phyloP scores from a whole-genome alignment of 2,113 vertebrate species.

The pig (Sus scrofa) region DNA sequence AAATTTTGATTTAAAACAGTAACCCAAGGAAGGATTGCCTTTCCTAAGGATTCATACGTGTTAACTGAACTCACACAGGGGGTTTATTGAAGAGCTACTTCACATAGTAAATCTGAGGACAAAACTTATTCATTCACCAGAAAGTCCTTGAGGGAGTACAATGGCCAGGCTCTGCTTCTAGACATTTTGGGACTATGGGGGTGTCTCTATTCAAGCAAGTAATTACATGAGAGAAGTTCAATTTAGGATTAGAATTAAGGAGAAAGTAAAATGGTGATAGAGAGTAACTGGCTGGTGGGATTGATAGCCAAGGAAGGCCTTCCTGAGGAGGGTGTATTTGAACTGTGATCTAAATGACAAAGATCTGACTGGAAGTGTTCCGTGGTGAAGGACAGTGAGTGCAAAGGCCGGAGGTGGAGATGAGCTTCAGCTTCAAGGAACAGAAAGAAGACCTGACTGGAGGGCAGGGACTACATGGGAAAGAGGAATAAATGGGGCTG shows the following conservation, averaged over 20 bases:
- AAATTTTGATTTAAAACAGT: constrained; percentile 28
- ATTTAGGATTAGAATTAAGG: background rate
- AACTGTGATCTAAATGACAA: background rate
- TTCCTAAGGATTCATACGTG: constrained; percentile 7
- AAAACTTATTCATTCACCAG: constrained; percentile 20
- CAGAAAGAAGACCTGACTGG: background rate
- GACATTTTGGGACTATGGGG: background rate
- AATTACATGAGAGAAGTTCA: background rate
- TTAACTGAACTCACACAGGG: background rate
- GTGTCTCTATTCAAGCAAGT: background rate
- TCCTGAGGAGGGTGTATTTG: background rate
- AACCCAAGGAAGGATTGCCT: background rate
- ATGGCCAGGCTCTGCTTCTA: background rate
- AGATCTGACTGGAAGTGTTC: background rate
- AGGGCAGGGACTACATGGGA: background rate
- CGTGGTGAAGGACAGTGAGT: background rate
- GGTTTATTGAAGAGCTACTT: background rate
- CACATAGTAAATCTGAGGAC: background rate
- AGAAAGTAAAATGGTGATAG: background rate
- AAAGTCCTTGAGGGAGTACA: background rate
- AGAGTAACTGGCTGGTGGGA: background rate
- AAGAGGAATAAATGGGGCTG: background rate
- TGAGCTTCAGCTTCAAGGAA: background rate
- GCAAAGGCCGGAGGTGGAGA: background rate
- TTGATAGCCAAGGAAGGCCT: background rate